Conservation (phyloP, 2,113 vertebrate species). For the Megaceryle torquata region DNA sequence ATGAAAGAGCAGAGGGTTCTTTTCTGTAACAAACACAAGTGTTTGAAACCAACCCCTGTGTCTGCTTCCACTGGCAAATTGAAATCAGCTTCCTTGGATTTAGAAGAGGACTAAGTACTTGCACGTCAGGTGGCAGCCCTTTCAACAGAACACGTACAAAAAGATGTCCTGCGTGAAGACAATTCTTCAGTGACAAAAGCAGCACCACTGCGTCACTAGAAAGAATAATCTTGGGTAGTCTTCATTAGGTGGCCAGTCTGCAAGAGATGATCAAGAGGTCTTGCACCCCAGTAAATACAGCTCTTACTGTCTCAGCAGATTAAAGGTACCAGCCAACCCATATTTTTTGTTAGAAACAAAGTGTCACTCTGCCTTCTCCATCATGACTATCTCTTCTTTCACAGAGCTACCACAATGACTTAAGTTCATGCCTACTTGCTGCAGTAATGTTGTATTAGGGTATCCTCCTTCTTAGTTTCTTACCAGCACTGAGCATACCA, state of each 20-base stretch:
- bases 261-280: not conserved
- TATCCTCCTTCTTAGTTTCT: not conserved
- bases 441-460: not conserved
- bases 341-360: not conserved
- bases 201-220: not conserved
- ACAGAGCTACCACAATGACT: not conserved
- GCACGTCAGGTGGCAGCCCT: not conserved
- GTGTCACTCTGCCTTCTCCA: not conserved
- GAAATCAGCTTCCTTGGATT: not conserved
- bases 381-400: not conserved
- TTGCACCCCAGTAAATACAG: not conserved
- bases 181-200: not conserved
- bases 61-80: not conserved
- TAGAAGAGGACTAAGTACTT: not conserved
- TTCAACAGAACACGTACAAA: accelerated
- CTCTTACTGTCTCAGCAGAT: not conserved
- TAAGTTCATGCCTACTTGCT: not conserved
- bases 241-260: not conserved
- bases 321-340: not conserved
- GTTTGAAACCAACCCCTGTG: not conserved
- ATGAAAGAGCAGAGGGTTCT: not conserved
- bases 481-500: not conserved
- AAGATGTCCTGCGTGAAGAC: not conserved
- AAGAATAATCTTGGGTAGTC: not conserved
- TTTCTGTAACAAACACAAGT: not conserved